Conservation (phyloP, 2,888 invertebrate genomes). For the Dynastes tityus region DNA sequence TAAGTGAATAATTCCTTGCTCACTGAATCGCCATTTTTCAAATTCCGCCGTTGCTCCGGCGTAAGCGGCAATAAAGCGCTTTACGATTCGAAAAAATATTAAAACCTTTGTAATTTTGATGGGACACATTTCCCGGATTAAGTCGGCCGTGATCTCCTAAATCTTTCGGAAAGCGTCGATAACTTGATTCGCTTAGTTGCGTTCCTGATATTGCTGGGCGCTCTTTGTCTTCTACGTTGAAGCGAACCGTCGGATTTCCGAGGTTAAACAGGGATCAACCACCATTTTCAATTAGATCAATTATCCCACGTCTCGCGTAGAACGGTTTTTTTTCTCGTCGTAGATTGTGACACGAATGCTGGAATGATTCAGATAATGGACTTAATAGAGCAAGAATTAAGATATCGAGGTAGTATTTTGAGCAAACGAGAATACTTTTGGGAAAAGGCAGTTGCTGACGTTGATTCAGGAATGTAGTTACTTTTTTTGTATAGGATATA, state of each 20-base stretch:
- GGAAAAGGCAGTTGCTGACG: too few relatives aligned
- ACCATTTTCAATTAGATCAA: slow-evolving; percentile 28
- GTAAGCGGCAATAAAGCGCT: slow-evolving; percentile 26
- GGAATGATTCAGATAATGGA: neutral
- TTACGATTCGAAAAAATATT: slow-evolving; percentile 31
- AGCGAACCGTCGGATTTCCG: neutral
- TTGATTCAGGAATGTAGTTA: too few relatives aligned
- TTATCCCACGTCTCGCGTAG: neutral
- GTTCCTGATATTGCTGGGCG: slow-evolving; percentile 15
- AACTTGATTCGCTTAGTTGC: slow-evolving; percentile 36
- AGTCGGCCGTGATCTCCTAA: slow-evolving; percentile 18
- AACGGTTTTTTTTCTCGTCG: neutral
- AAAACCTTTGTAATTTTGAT: slow-evolving; percentile 39
- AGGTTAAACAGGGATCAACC: slow-evolving; percentile 22
- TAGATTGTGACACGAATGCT: slow-evolving; percentile 1
- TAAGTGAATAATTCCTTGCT: neutral
- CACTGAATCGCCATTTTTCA: slow-evolving; percentile 15
- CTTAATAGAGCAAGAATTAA: neutral
- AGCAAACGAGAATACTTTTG: too few relatives aligned
- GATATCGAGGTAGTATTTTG: neutral
- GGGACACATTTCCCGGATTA: slow-evolving; percentile 21
- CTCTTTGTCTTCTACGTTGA: neutral
- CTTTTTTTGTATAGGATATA: too few relatives aligned
- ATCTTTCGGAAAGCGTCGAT: slow-evolving; percentile 26
- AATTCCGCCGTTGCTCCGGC: neutral